Conservation (phyloP, 2,888 invertebrate species). For the Coremacera marginata region DNA sequence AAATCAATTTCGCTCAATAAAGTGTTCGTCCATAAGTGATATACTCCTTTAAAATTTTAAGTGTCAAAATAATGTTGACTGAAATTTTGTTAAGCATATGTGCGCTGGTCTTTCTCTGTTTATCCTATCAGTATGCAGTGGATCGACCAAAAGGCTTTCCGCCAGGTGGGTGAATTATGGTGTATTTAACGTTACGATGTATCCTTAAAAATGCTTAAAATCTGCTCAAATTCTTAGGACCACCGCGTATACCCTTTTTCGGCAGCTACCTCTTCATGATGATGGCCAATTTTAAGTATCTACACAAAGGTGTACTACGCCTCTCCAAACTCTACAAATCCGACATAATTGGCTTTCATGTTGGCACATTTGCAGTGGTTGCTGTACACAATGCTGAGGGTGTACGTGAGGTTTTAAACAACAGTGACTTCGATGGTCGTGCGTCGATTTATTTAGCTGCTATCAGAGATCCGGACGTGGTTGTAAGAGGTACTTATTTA, state of each 20-base stretch:
- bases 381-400: conserved; percentile 72
- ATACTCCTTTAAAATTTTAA: no score
- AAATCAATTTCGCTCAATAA: no score
- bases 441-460: conserved; percentile 70
- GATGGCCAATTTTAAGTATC: conserved; percentile 70
- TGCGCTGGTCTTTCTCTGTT: conserved; percentile 65
- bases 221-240: conserved; percentile 69
- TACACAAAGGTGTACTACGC: conserved; percentile 71
- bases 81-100: conserved; percentile 63
- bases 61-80: conserved; percentile 58
- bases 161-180: conserved; percentile 70
- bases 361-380: conserved; percentile 71
- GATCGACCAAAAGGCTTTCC: conserved; percentile 72
- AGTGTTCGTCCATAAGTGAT: no score
- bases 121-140: conserved; percentile 66
- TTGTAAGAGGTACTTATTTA: conserved; percentile 56
- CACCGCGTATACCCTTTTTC: conserved; percentile 74
- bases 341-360: conserved; percentile 73
- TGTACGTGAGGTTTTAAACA: conserved; percentile 73
- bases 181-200: no score
- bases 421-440: conserved; percentile 76
- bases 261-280: conserved; percentile 75
- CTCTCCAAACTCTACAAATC: conserved; percentile 74
- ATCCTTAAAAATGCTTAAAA: no score
- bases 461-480: conserved; percentile 70